Evolutionary conservation across 37 sponge, comb jelly and placozoan species (phyloP).

Genomic region (Haliclona indistincta): DNA sequence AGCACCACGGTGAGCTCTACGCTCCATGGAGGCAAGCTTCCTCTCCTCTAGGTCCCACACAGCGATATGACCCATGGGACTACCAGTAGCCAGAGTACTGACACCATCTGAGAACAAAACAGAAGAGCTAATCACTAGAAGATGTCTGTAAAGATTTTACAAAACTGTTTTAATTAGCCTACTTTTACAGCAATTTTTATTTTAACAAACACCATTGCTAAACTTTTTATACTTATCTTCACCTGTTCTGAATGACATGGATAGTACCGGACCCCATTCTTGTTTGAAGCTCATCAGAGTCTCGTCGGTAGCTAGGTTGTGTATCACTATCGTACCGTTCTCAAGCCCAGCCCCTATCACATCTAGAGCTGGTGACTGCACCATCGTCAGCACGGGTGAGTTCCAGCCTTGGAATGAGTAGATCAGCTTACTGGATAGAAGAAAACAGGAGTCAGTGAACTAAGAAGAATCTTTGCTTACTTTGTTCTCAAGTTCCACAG

Average conservation of each 20-base stretch:
- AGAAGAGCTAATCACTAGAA: too few species aligned
- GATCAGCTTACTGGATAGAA: constrained; percentile 43
- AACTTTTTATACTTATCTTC: not conserved
- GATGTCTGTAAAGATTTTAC: too few species aligned
- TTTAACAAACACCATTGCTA: not conserved
- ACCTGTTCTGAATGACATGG: constrained; percentile 90
- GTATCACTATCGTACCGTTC: constrained; percentile 77
- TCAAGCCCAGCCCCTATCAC: constrained; percentile 85
- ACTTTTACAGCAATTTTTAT: too few species aligned
- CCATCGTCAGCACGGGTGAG: constrained; percentile 57
- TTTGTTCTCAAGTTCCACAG: constrained; percentile 92
- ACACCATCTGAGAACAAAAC: constrained; percentile 82
- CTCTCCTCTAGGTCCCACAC: constrained; percentile 90
- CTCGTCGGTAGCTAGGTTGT: constrained; percentile 86
- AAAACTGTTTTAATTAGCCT: too few species aligned
- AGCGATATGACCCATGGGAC: constrained; percentile 86
- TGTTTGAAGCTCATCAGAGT: constrained; percentile 92
- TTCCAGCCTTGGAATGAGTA: constrained; percentile 87
- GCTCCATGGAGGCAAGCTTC: constrained; percentile 56
- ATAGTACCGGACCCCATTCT: constrained; percentile 94
- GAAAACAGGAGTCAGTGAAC: not conserved
- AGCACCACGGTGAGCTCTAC: constrained; percentile 70
- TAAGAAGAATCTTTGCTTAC: constrained; percentile 22
- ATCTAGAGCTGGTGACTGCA: constrained; percentile 89
- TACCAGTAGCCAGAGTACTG: constrained; percentile 73